Base-by-base conservation (phyloP, 2,113 vertebrate species). In the Carassius carassius region DNA sequence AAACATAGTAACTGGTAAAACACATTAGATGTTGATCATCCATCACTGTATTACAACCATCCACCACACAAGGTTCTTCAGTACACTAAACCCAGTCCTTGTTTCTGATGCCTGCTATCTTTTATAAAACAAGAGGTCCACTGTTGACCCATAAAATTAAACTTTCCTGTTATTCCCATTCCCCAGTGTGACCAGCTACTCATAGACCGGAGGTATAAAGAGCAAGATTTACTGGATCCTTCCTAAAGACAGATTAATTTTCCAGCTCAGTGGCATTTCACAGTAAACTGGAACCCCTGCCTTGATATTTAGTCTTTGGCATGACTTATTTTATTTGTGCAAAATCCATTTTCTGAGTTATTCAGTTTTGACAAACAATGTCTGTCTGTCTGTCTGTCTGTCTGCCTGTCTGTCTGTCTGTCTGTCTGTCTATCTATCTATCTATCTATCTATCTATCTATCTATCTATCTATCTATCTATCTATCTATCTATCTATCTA, bases 81-180 rank as follows among this genome's bases (percentile, higher is more conserved):
- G 14, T 51, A 6, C 12, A 81, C 79, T 51, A 16, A 19, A 37
- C 32, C 8, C 37, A 69, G 17, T 16, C 32, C 17, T 19, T 37
- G 8, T 69, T 74, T 56, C 17, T 65, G 67, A 80, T 44, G 29
- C 67, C 65, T 69, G 54, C 0, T 73, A 21, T 49, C 49, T 75
- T 37, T 79, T 35, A 83, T 41, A 70, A 87, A 67, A 78, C 62
- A 76, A 70, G 56, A 79, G 67, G 65, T 79, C 58, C 14, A 23
- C 47, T 86, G 47, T 60, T 74, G 32, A 85, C 54, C 77, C 37
- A 14, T 62, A 49, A 49, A 85, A 49, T 76, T 41, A 81, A 78
- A 82, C 62, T 78, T 62, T n/a, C 5, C 63, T 86, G 87, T 76
- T 84, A 78, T 86, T 86, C 21, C 82, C 85, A 84, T 86, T 79